phyloP scores from a whole-genome alignment of 2,113 vertebrate genomes.

The Ovibos moschatus region DNA sequence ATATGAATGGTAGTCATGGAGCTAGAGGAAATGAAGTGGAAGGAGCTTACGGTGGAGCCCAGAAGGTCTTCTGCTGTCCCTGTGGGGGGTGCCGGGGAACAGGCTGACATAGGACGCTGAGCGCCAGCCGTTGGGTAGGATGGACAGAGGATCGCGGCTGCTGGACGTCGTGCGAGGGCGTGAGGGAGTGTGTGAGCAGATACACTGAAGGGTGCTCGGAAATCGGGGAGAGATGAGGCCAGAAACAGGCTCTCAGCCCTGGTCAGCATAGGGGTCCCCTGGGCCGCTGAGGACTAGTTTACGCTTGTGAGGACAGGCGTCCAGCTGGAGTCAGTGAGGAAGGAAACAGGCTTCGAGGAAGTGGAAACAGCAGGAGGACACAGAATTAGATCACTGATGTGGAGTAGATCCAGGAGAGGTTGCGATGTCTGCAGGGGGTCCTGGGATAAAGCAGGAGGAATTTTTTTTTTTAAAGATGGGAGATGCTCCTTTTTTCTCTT shows the following conservation, averaged over 20 bases:
- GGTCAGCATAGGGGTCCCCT: neutral
- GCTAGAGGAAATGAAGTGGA: neutral
- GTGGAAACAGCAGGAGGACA: neutral
- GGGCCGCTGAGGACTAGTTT: neutral
- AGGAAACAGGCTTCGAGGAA: neutral
- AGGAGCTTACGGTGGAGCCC: neutral
- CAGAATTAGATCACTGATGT: neutral
- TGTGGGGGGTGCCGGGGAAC: fast-evolving
- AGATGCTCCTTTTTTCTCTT: neutral
- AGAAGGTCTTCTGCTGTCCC: neutral
- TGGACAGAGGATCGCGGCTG: neutral
- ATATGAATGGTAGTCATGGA: neutral
- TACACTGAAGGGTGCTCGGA: neutral
- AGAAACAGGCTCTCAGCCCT: neutral
- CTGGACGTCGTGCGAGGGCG: neutral
- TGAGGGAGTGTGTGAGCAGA: neutral
- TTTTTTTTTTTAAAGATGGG: neutral
- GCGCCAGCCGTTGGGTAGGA: neutral
- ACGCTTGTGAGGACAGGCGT: neutral
- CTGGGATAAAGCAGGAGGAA: neutral
- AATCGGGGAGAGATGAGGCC: neutral
- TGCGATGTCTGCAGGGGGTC: neutral
- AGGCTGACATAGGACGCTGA: neutral
- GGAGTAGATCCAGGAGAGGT: neutral
- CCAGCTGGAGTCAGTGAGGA: neutral